These are phyloP conservation scores for Campylomormyrus tamandua DNA, from an alignment of 2,113 vertebrate genomes.

Conservation along the genomic window DNA sequence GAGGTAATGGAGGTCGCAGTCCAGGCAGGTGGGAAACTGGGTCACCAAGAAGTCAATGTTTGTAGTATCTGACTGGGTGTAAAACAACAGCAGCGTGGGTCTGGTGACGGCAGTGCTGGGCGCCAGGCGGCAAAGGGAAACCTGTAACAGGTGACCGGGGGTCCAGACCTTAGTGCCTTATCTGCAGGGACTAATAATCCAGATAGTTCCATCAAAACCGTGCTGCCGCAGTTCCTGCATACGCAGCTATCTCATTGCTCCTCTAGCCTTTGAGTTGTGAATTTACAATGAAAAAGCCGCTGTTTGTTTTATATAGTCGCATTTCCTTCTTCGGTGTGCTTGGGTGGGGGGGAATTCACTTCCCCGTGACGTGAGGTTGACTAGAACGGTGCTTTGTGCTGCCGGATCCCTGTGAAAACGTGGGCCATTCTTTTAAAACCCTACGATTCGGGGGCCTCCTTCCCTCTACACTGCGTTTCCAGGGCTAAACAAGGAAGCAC, in stretches of 20 bases:
- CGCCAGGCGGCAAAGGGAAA: background rate
- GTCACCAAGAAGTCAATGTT: background rate
- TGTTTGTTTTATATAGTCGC: background rate
- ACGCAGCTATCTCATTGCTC: background rate
- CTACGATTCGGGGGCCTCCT: too few relatives aligned
- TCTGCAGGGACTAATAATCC: slow-evolving; percentile 28
- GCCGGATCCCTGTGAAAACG: background rate
- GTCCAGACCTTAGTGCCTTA: slow-evolving; percentile 22
- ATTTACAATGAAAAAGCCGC: background rate
- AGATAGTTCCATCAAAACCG: slow-evolving; percentile 4
- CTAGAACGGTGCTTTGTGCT: background rate
- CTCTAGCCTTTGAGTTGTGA: background rate
- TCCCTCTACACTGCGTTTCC: background rate
- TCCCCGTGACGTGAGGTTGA: background rate
- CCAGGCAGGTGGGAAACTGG: background rate
- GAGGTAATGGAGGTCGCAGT: background rate
- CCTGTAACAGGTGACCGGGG: background rate
- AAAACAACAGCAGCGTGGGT: background rate
- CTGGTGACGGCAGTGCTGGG: background rate
- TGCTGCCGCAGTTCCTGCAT: background rate
- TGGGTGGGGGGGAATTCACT: background rate
- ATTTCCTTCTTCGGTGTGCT: background rate
- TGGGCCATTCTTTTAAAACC: background rate
- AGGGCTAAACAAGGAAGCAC: background rate
- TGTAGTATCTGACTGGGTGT: background rate